Evolutionary conservation across 2,888 invertebrate species (phyloP).

Genomic region (Seira ritae): DNA sequence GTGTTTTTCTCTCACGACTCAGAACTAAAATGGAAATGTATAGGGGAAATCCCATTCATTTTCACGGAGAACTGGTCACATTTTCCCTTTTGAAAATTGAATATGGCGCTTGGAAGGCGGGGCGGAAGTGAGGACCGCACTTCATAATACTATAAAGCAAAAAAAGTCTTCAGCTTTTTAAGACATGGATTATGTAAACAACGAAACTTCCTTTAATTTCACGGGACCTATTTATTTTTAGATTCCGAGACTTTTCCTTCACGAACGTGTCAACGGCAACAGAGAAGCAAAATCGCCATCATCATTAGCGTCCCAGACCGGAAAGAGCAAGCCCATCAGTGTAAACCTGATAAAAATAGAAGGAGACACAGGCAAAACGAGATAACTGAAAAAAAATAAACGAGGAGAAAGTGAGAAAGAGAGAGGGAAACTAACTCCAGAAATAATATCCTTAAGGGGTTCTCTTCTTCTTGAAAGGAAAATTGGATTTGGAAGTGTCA

Average conservation of each 20-base stretch:
- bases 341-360: neutral
- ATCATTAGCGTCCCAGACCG: neutral
- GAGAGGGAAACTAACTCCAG: neutral
- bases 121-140: neutral
- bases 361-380: neutral
- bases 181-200: constrained; percentile 16
- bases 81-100: constrained; percentile 6
- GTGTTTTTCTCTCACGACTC: neutral
- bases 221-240: neutral
- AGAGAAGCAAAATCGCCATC: neutral
- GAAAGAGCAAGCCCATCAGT: neutral
- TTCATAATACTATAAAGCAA: neutral
- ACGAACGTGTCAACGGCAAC: neutral
- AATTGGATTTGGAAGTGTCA: constrained; percentile 63
- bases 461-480: constrained; percentile 39
- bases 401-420: neutral
- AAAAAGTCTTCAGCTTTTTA: neutral
- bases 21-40: neutral
- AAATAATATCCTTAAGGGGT: constrained; percentile 1
- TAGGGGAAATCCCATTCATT: constrained; percentile 14
- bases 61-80: constrained; percentile 1
- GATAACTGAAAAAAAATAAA: neutral
- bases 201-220: neutral
- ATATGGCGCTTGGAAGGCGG: neutral
- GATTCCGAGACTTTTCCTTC: neutral